Conservation (phyloP, 2,888 invertebrate species). For the Dermolepida albohirtum region DNA sequence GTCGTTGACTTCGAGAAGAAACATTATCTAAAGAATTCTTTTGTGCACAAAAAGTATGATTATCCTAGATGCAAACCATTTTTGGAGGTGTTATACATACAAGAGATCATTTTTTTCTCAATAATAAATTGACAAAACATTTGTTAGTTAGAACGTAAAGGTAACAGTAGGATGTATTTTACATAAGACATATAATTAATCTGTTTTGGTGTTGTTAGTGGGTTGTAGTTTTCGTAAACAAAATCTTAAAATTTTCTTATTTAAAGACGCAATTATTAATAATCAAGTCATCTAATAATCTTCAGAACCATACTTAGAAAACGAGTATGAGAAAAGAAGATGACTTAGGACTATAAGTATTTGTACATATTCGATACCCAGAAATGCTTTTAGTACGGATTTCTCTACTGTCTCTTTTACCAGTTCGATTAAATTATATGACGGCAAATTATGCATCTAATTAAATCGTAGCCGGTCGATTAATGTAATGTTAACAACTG, state of each 20-base stretch:
- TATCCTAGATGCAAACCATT: constrained; percentile 15
- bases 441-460: no score
- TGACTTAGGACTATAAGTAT: no score
- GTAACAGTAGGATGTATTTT: constrained; percentile 32
- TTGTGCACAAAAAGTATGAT: constrained; percentile 4
- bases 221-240: constrained; percentile 25
- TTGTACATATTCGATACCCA: no score
- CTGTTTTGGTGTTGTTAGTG: constrained; percentile 24
- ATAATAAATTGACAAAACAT: constrained; percentile 36
- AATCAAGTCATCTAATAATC: constrained; percentile 3
- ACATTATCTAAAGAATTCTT: not conserved
- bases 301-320: no score
- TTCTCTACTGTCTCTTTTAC: no score
- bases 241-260: constrained; percentile 25
- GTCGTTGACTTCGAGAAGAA: no score
- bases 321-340: no score
- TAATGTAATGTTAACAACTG: no score
- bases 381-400: no score
- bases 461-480: no score
- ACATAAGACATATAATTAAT: constrained; percentile 33
- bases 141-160: constrained; percentile 17
- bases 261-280: constrained; percentile 11
- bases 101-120: constrained; percentile 13
- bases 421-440: no score
- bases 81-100: constrained; percentile 27